Percentiles rank a stretch among this genome's conserved stretches.
These are phyloP conservation scores for Nomada ferruginata DNA, from an alignment of 2,888 invertebrate species.

Conservation along the genomic window DNA sequence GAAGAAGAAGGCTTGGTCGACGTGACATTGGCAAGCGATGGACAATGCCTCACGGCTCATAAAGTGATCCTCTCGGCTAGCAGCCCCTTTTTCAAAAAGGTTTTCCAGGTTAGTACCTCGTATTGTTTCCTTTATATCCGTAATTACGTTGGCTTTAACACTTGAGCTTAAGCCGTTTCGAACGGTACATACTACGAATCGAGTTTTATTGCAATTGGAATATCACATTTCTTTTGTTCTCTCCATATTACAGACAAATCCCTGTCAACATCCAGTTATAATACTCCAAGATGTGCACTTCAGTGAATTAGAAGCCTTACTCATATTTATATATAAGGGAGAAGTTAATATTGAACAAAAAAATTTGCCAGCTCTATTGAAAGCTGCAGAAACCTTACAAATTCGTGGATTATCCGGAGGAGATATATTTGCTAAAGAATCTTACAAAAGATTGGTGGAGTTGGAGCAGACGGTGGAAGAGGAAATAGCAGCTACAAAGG, in stretches of 20 bases:
- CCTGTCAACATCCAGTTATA: conserved; percentile 90
- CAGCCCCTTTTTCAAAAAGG: conserved; percentile 88
- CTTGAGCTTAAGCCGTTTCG: conserved; percentile 24
- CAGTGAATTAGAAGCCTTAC: conserved; percentile 87
- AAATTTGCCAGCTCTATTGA: conserved; percentile 88
- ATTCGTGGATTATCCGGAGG: conserved; percentile 89
- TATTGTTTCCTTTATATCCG: not conserved
- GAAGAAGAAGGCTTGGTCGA: conserved; percentile 89
- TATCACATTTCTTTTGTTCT: not conserved
- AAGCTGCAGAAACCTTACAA: conserved; percentile 89
- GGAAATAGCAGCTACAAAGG: conserved; percentile 58
- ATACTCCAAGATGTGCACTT: conserved; percentile 90
- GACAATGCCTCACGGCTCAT: conserved; percentile 88
- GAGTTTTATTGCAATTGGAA: not conserved
- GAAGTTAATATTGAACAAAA: conserved; percentile 91
- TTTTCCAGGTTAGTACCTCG: conserved; percentile 86
- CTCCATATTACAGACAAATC: conserved; percentile 87
- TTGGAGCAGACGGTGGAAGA: conserved; percentile 72
- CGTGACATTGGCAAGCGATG: conserved; percentile 89
- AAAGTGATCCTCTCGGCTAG: conserved; percentile 89
- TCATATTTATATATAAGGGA: conserved; percentile 90
- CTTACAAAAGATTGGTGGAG: conserved; percentile 77
- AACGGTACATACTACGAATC: not conserved
- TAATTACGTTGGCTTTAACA: not conserved
- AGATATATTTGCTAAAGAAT: conserved; percentile 84